These are phyloP conservation scores for Agonum fuliginosum DNA, from an alignment of 2,888 invertebrate species.

Conservation along the genomic window DNA sequence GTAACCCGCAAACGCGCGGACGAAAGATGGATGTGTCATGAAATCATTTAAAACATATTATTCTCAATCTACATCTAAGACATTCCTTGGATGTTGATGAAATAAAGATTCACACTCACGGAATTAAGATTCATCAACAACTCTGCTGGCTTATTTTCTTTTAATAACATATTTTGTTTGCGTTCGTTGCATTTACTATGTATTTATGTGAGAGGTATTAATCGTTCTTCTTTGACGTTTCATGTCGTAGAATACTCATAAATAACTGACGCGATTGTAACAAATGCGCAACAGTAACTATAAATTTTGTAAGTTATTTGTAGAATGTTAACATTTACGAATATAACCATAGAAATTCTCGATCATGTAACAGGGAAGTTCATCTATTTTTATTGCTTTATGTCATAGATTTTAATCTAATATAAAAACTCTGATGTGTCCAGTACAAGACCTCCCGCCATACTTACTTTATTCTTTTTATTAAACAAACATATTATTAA, in stretches of 20 bases:
- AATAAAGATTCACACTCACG: constrained; percentile 30
- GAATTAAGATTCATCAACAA: constrained; percentile 44
- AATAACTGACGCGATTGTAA: constrained; percentile 19
- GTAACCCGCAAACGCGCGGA: not conserved
- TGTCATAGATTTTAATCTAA: too few species aligned
- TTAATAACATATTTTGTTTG: constrained; percentile 37
- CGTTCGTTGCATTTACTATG: constrained; percentile 4
- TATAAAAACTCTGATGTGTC: too few species aligned
- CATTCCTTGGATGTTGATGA: constrained; percentile 44
- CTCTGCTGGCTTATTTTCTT: not conserved
- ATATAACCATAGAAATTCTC: not conserved
- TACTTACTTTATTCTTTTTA: too few species aligned
- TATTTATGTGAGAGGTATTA: constrained; percentile 8
- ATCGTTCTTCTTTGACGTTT: constrained; percentile 4
- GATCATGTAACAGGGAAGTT: not conserved
- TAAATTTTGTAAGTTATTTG: constrained; percentile 24
- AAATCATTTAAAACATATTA: constrained; percentile 56
- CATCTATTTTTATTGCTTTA: not conserved
- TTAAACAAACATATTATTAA: too few species aligned
- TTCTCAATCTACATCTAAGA: constrained; percentile 52
- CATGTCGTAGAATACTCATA: not conserved
- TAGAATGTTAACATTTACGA: constrained; percentile 30
- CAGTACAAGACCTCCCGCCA: too few species aligned
- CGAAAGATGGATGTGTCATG: constrained; percentile 44
- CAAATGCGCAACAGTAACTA: not conserved